Evolutionary conservation across 2,113 vertebrate genomes (phyloP), one percentile per base, ranked within the genome.

Genomic region (Ochotona princeps): DNA sequence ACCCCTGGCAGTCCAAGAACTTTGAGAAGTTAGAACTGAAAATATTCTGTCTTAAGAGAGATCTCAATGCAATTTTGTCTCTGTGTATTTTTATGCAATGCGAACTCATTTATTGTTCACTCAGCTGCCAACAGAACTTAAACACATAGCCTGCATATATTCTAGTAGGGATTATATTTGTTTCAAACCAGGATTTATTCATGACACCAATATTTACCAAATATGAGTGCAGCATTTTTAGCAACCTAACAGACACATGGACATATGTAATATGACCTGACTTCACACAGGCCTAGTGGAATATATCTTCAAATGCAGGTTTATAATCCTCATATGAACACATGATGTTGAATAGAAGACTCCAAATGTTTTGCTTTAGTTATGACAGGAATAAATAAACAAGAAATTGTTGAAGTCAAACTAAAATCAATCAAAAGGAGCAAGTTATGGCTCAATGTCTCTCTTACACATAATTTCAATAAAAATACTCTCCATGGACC

Each of bases 31-130:
- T 80, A 78, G 79, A 67, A 60, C 30, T 87, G 13, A 82, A 28
- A 38, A 51, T 81, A 78, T 94, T 78, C 83, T 89, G 57, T 49
- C 89, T 82, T 74, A 54, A 93, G 49, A 73, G 61, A 78, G 67
- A 21, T 83, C 47, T 73, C 80, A 66, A 90, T 44, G 88, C 21
- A 54, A 23, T 86, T 94, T 81, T 83, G 66, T 89, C 49, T 92
- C 35, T 74, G 26, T 78, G 44, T 90, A 44, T 74, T 83, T 94
- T 67, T 89, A 38, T 23, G 57, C 35, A 73, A 67, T 2, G 14
- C n/a, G 83, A 49, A 94, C 23, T 88, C 67, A 74, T 80, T 90
- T 79, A 83, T 79, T 75, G 54, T 21, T 90, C 82, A 44, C 32
- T 80, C 21, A 38, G 83, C 78, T 95, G 66, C 54, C 83, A 78